These are phyloP conservation scores for Syndactyla subalaris DNA, from an alignment of 2,797 vertebrate species.

Conservation along the genomic window DNA sequence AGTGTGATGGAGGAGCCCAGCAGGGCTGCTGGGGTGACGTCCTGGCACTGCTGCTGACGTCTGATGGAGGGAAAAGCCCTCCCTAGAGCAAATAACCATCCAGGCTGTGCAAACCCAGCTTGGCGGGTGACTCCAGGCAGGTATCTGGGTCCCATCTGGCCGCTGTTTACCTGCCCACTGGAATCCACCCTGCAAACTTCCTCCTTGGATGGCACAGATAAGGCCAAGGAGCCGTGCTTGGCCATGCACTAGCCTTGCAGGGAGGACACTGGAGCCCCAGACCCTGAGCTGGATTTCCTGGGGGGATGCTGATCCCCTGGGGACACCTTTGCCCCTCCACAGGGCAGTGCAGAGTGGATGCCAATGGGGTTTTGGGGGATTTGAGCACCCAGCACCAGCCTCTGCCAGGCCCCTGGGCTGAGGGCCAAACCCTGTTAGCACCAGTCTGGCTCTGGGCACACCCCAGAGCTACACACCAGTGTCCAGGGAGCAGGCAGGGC, in stretches of 20 bases:
- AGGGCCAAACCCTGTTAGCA: no score
- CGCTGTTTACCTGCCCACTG: slow-evolving; percentile 44
- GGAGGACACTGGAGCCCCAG: neutral
- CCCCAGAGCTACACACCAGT: neutral
- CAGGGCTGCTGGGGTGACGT: neutral
- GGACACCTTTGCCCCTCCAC: neutral
- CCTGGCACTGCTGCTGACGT: neutral
- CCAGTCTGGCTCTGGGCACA: neutral
- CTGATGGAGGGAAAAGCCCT: neutral
- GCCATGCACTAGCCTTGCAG: accelerated
- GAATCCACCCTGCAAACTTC: slow-evolving; percentile 65
- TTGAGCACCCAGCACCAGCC: neutral
- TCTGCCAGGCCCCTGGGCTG: neutral
- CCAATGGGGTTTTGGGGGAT: neutral
- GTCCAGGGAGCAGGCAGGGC: neutral
- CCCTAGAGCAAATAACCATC: slow-evolving; percentile 38
- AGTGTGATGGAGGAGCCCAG: neutral
- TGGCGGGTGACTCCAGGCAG: neutral
- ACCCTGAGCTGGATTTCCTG: accelerated
- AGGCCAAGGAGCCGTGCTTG: accelerated
- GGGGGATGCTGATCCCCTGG: accelerated
- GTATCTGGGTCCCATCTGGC: slow-evolving; percentile 52
- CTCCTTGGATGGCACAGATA: neutral
- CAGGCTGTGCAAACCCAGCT: neutral
- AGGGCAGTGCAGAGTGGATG: neutral